A percentile compares a stretch with the other conserved stretches of the same genome.
These are phyloP conservation scores for Hydrozoanthus gracilis DNA, from an alignment of 92 coral and sea anemone species.

Conservation along the genomic window DNA sequence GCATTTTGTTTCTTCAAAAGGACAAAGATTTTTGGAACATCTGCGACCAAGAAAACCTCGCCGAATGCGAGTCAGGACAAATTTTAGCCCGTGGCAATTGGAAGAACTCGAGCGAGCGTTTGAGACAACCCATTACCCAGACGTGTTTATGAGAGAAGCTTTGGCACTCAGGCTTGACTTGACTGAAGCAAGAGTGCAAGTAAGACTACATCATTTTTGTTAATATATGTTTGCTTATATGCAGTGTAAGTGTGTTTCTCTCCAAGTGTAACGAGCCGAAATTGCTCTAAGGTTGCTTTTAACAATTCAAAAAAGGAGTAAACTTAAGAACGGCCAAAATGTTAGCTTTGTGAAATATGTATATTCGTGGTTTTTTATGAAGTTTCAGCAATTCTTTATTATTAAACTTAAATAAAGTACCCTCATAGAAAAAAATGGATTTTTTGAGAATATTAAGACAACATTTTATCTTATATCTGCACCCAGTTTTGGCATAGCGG, in stretches of 20 bases:
- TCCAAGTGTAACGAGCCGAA: no score
- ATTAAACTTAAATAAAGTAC: background rate
- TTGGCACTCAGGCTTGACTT: constrained; percentile 91
- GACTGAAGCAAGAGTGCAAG: constrained; percentile 99
- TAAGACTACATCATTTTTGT: constrained; percentile 19
- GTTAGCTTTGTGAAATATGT: background rate
- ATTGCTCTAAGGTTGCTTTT: no score
- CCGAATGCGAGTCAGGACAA: constrained; percentile 95
- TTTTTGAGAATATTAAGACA: no score
- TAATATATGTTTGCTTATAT: background rate
- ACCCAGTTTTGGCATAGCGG: background rate
- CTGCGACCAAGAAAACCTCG: constrained; percentile 89
- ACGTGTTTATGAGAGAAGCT: constrained; percentile 98
- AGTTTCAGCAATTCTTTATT: background rate
- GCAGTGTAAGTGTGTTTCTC: background rate
- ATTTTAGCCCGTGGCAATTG: constrained; percentile 97
- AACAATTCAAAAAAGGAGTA: background rate
- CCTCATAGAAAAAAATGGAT: background rate
- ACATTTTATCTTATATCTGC: constrained; percentile 4
- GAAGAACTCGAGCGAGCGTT: constrained; percentile 97
- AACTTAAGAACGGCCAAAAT: background rate
- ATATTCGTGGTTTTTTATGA: no score
- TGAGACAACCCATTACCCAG: constrained; percentile 95
- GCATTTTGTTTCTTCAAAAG: constrained; percentile 36
- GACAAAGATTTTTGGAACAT: constrained; percentile 86